A percentile compares a stretch with the other conserved stretches of the same genome.
Conservation (phyloP, 1,140 invertebrate genomes). For the Diuraphis noxia region DNA sequence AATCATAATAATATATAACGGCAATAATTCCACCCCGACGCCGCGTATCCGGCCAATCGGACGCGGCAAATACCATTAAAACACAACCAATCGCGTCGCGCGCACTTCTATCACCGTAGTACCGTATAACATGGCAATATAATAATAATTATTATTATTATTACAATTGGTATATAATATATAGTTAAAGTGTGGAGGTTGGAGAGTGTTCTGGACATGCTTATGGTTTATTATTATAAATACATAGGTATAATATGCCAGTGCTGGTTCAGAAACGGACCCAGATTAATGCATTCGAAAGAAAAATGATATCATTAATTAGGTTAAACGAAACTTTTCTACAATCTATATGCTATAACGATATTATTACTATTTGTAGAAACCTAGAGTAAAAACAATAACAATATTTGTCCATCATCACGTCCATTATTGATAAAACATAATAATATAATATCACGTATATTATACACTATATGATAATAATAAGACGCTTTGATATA, state of each 20-base stretch:
- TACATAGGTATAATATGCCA: neutral
- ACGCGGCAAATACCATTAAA: slow-evolving; percentile 52
- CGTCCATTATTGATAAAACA: neutral
- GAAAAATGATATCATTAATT: neutral
- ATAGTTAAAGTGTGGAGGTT: neutral
- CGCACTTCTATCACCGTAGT: neutral
- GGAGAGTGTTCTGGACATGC: neutral
- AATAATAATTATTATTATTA: neutral
- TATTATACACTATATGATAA: too few relatives aligned
- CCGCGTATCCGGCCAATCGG: slow-evolving; percentile 50
- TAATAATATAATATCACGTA: neutral
- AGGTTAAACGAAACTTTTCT: neutral
- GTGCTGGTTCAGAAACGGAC: neutral
- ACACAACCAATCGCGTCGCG: slow-evolving; percentile 29
- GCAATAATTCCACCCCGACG: slow-evolving; percentile 51
- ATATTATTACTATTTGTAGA: neutral
- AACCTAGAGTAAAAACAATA: neutral
- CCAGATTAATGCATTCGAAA: neutral
- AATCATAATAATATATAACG: slow-evolving; percentile 53
- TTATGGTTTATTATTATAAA: neutral
- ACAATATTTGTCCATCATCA: neutral
- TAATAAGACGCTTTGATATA: neutral
- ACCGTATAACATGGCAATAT: too few relatives aligned
- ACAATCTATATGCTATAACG: neutral
- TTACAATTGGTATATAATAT: neutral